Conservation (phyloP, 2,797 vertebrate genomes). For the Lagocephalus sceleratus region DNA sequence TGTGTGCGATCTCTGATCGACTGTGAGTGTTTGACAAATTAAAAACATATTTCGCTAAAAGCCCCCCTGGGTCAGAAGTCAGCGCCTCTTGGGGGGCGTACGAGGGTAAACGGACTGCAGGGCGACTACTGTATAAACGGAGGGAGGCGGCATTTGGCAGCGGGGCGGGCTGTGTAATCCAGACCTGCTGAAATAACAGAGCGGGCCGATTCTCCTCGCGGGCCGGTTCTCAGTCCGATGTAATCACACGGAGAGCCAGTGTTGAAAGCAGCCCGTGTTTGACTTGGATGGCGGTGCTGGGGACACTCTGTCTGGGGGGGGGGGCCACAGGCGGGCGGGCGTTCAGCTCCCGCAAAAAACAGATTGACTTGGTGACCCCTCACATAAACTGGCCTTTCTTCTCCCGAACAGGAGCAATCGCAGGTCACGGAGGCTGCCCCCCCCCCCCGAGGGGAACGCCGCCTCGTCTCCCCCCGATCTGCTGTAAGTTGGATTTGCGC, state of each 20-base stretch:
- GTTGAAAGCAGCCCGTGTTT: slow-evolving; percentile 67
- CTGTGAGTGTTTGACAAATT: background rate
- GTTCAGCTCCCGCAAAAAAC: slow-evolving; percentile 24
- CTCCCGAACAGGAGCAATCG: slow-evolving; percentile 26
- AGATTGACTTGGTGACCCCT: slow-evolving; percentile 47
- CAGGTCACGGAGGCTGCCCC: slow-evolving; percentile 1
- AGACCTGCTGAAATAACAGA: slow-evolving; percentile 72
- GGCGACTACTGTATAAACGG: slow-evolving; percentile 61
- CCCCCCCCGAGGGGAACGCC: slow-evolving; percentile 7
- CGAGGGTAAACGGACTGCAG: slow-evolving; percentile 53
- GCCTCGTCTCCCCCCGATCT: slow-evolving; percentile 23
- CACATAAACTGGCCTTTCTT: slow-evolving; percentile 20
- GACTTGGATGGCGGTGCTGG: slow-evolving; percentile 59
- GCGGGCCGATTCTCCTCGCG: slow-evolving; percentile 44
- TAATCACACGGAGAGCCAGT: slow-evolving; percentile 59
- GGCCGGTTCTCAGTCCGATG: slow-evolving; percentile 56
- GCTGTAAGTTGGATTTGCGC: slow-evolving; percentile 33
- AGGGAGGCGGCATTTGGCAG: slow-evolving; percentile 40
- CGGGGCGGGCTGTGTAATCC: slow-evolving; percentile 62
- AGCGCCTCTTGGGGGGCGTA: slow-evolving; percentile 21
- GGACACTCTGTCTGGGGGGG: slow-evolving; percentile 53
- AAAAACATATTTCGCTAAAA: background rate
- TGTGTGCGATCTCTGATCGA: background rate
- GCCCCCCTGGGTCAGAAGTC: slow-evolving; percentile 50
- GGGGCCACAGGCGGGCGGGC: too few species aligned